Percentiles rank a stretch among this genome's conserved stretches.
These are phyloP conservation scores for Oryzias celebensis DNA, from an alignment of 2,113 vertebrate genomes.

Conservation along the genomic window DNA sequence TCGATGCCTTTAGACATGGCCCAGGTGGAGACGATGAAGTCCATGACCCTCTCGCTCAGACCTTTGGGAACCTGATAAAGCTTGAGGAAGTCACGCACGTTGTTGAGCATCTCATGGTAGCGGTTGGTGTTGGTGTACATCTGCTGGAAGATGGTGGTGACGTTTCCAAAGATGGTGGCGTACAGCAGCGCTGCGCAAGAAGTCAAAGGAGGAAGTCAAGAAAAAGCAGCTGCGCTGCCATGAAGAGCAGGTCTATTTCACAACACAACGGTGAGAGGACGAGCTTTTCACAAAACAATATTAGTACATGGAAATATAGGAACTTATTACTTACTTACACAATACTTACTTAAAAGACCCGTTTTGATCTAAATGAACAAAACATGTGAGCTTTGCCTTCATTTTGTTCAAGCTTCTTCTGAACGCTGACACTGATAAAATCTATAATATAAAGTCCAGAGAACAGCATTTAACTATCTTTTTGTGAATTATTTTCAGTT, in stretches of 20 bases:
- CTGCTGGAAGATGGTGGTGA: conserved; percentile 99
- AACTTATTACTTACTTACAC: no score
- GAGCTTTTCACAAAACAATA: no score
- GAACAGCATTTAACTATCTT: no score
- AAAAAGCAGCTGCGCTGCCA: neutral
- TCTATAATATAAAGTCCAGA: no score
- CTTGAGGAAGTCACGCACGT: conserved; percentile 96
- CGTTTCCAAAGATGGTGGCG: conserved; percentile 98
- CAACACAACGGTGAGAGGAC: neutral
- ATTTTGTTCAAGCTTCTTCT: no score
- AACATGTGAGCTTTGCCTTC: no score
- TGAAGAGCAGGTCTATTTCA: neutral
- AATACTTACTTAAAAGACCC: no score
- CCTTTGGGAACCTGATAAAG: conserved; percentile 98
- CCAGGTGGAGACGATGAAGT: conserved; percentile 99
- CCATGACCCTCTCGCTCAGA: conserved; percentile 98
- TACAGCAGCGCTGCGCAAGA: conserved; percentile 89
- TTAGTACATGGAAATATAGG: no score
- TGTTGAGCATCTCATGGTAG: conserved; percentile 99
- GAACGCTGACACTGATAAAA: no score
- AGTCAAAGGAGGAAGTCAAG: conserved; percentile 1
- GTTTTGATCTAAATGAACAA: no score
- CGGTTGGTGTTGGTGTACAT: conserved; percentile 99
- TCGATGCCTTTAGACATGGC: conserved; percentile 99
- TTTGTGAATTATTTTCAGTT: no score